phyloP scores from a whole-genome alignment of 2,113 vertebrate species.

The Zosterops pallidus region DNA sequence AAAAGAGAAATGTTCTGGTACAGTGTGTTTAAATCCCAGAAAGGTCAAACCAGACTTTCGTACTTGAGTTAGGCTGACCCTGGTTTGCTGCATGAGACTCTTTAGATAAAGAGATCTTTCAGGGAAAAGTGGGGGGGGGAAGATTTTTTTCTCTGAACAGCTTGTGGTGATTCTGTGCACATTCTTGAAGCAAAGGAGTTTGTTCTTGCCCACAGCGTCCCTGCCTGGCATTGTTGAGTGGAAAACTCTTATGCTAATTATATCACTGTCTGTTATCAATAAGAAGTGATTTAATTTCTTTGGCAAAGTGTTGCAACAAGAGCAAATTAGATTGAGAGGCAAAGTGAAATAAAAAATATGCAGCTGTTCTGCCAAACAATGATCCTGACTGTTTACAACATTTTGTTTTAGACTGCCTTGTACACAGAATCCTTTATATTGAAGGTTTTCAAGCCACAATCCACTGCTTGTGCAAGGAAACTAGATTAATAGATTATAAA shows the following conservation, averaged over 20 bases:
- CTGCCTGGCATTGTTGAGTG: slow-evolving; percentile 25
- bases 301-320: slow-evolving; percentile 45
- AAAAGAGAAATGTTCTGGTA: slow-evolving; percentile 47
- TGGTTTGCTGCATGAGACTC: slow-evolving; percentile 15
- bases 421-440: slow-evolving; percentile 57
- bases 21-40: slow-evolving; percentile 30
- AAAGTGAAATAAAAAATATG: slow-evolving; percentile 53
- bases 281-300: slow-evolving; percentile 59
- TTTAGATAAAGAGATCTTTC: slow-evolving; percentile 52
- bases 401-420: slow-evolving; percentile 27
- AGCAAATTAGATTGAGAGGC: slow-evolving; percentile 49
- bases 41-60: slow-evolving; percentile 59
- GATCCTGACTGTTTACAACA: slow-evolving; percentile 16
- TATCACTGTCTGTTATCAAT: slow-evolving; percentile 54
- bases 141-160: background rate
- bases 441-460: slow-evolving; percentile 39
- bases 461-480: slow-evolving; percentile 40
- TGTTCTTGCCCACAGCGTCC: slow-evolving; percentile 31
- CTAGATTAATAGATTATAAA: slow-evolving; percentile 43
- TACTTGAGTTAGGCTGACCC: slow-evolving; percentile 45
- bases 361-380: slow-evolving; percentile 55
- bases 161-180: background rate
- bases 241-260: slow-evolving; percentile 40
- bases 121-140: background rate
- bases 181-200: slow-evolving; percentile 41